Evolutionary conservation across 2,113 vertebrate species (phyloP), one percentile per base, ranked within the genome.

Genomic region (Microcebus jonahi): DNA sequence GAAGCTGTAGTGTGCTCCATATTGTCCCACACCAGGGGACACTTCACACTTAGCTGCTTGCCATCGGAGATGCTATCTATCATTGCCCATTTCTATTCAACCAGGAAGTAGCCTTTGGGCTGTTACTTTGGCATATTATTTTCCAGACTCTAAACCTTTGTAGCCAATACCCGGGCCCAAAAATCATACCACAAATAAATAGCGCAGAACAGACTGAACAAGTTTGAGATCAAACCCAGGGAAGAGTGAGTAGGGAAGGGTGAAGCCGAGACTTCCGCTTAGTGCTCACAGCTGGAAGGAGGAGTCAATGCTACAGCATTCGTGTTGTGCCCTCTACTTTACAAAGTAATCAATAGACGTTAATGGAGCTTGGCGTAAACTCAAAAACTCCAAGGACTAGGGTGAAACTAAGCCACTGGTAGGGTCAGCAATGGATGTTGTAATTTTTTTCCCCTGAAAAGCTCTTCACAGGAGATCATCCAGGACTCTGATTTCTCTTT

Each of bases 401-500:
- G 76, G 21, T 8, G 39, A 87, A 13, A 36, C 15, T 15, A 45
- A 76, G 42, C 29, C 65, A 61, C 34, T 39, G 5, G 20, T 21
- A 39, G 79, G 84, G 36, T 57, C 92, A 93, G 23, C 36, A 23
- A 31, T 39, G 27, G 15, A 48, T 50, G 31, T 34, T 31, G 0
- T 53, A 14, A 29, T 53, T 48, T 50, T 20, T 27, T n/a, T 73
- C 55, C 31, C 67, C 85, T 48, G 12, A 55, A 65, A 75, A 95
- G 42, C 63, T 88, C 53, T 68, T 92, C 92, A 80, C 11, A 34
- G 45, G 81, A 84, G 45, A 95, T 34, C 4, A 8, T 36, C 42
- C 27, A 39, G 67, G 81, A n/a, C 25, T 94, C 76, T 25, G 11
- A 53, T 89, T 92, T 87, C 71, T 81, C 70, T 90, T 94, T 88